Conservation (phyloP, 2,888 invertebrate genomes). For the Clusia tigrina region DNA sequence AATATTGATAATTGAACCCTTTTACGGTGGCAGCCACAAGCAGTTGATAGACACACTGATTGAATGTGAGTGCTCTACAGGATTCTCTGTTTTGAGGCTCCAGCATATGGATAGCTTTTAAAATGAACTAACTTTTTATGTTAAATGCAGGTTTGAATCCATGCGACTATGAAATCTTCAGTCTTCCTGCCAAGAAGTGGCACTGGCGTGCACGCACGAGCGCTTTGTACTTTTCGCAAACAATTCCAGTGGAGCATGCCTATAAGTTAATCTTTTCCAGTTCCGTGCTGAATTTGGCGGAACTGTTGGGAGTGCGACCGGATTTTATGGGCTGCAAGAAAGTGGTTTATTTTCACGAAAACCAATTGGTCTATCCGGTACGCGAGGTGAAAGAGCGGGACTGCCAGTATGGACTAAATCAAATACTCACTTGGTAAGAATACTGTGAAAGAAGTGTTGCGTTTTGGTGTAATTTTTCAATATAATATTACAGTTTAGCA, state of each 20-base stretch:
- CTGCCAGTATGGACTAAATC: conserved; percentile 79
- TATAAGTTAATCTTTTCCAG: conserved; percentile 72
- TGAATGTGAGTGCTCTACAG: conserved; percentile 58
- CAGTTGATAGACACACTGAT: conserved; percentile 69
- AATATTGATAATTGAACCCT: conserved; percentile 73
- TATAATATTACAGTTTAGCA: conserved; percentile 66
- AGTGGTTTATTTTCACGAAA: conserved; percentile 80
- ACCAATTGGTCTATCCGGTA: conserved; percentile 77
- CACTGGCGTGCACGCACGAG: conserved; percentile 78
- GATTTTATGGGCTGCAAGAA: conserved; percentile 70
- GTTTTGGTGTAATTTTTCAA: not conserved
- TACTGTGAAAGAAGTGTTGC: not conserved
- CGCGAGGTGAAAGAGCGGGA: conserved; percentile 72
- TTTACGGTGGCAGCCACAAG: conserved; percentile 77
- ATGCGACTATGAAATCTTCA: conserved; percentile 65
- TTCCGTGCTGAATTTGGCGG: conserved; percentile 75
- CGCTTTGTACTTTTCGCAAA: conserved; percentile 70
- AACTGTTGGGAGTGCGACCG: conserved; percentile 73
- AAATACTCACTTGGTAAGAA: conserved; percentile 74
- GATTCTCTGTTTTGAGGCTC: no score
- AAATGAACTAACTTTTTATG: not conserved
- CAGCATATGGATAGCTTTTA: not conserved
- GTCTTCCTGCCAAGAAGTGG: conserved; percentile 77
- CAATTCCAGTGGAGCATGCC: conserved; percentile 67
- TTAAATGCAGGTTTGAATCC: conserved; percentile 52